A percentile compares a stretch with the other conserved stretches of the same genome.
Conservation (phyloP, 2,888 invertebrate species). For the Dendrolimus pini region DNA sequence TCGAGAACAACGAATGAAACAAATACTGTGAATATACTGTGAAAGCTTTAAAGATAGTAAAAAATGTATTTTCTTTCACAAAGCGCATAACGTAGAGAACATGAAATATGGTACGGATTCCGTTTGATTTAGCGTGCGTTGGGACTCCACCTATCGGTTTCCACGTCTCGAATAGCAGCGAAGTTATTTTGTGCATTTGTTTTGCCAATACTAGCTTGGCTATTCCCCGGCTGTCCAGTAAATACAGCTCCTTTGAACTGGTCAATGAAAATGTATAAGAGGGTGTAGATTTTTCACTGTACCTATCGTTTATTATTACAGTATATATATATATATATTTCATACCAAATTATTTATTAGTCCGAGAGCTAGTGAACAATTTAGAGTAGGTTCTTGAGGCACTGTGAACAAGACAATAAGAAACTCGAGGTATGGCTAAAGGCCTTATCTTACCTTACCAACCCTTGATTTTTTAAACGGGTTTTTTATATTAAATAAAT, state of each 20-base stretch:
- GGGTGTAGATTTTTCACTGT: too few species aligned
- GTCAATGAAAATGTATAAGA: too few species aligned
- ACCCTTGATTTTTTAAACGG: too few species aligned
- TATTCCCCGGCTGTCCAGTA: constrained; percentile 26
- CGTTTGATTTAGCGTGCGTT: constrained; percentile 63
- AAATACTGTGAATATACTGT: constrained; percentile 49
- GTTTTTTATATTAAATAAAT: too few species aligned
- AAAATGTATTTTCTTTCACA: constrained; percentile 74
- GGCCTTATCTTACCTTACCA: too few species aligned
- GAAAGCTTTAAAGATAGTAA: constrained; percentile 65
- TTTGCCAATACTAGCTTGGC: constrained; percentile 37
- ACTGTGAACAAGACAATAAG: too few species aligned
- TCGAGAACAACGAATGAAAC: constrained; percentile 23
- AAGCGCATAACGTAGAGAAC: constrained; percentile 69
- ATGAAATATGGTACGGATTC: constrained; percentile 72
- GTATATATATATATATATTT: too few species aligned
- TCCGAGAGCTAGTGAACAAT: too few species aligned
- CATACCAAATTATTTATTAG: too few species aligned
- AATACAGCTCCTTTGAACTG: not conserved
- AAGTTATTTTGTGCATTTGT: constrained; percentile 61
- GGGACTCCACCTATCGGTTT: constrained; percentile 60
- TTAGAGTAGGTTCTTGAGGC: too few species aligned
- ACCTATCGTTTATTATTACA: too few species aligned
- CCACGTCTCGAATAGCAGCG: constrained; percentile 57
- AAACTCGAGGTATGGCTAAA: too few species aligned